phyloP scores from a whole-genome alignment of 1,140 invertebrate genomes.

The Frieseomelitta varia region DNA sequence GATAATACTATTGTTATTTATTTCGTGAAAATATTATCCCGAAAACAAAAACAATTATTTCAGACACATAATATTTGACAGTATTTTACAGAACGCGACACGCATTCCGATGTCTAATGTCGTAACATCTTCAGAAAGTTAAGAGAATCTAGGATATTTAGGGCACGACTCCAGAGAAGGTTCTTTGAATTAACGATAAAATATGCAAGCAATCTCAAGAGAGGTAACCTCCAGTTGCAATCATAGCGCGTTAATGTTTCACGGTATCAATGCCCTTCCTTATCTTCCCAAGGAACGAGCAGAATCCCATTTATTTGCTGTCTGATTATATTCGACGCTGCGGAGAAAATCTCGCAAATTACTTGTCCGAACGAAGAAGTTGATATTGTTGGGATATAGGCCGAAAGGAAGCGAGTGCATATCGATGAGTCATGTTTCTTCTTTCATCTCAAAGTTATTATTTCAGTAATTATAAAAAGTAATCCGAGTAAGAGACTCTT shows the following conservation, averaged over 20 bases:
- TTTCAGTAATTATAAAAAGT: background rate
- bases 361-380: background rate
- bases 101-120: background rate
- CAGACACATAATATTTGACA: background rate
- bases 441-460: background rate
- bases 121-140: background rate
- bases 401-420: background rate
- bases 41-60: background rate
- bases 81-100: too few species aligned
- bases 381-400: background rate
- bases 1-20: background rate
- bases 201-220: slow-evolving; percentile 50
- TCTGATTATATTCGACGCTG: background rate
- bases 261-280: slow-evolving; percentile 16
- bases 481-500: background rate
- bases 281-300: background rate
- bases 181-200: slow-evolving; percentile 45
- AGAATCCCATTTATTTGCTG: background rate
- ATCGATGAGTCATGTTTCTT: background rate
- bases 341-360: background rate
- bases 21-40: background rate
- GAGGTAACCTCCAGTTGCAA: slow-evolving; percentile 42
- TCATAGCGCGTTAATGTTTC: slow-evolving; percentile 49
- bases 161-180: slow-evolving; percentile 17
- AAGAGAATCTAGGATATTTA: slow-evolving; percentile 19